phyloP scores from a whole-genome alignment of 2,888 invertebrate species.

The Colletes collaris region DNA sequence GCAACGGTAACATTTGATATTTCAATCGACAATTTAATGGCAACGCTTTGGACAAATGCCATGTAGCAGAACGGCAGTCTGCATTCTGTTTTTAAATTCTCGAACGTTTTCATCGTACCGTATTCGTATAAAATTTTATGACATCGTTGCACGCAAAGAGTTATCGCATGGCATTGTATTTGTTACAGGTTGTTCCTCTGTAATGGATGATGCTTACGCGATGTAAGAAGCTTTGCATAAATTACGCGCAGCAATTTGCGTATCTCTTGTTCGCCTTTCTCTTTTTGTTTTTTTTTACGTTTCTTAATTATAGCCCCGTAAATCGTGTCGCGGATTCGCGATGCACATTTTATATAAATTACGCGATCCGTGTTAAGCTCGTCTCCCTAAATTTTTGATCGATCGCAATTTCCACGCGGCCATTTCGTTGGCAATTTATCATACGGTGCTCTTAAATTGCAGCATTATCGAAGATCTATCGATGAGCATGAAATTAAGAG shows the following conservation, averaged over 20 bases:
- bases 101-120: slow-evolving; percentile 14
- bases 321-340: slow-evolving; percentile 12
- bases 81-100: slow-evolving; percentile 19
- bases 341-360: slow-evolving; percentile 42
- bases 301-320: slow-evolving; percentile 28
- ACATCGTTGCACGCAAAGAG: slow-evolving; percentile 30
- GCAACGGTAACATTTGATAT: slow-evolving; percentile 32
- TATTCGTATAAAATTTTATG: slow-evolving; percentile 36
- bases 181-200: slow-evolving; percentile 23
- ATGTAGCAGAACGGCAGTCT: slow-evolving; percentile 7
- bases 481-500: slow-evolving; percentile 7
- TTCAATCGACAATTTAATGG: slow-evolving; percentile 45
- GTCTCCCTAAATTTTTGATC: slow-evolving; percentile 36
- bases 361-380: slow-evolving; percentile 37
- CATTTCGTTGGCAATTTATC: slow-evolving; percentile 31
- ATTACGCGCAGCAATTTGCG: slow-evolving; percentile 36
- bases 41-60: slow-evolving; percentile 16
- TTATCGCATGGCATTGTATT: slow-evolving; percentile 29
- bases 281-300: background rate
- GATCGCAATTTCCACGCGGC: slow-evolving; percentile 24
- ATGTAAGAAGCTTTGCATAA: slow-evolving; percentile 55
- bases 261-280: background rate
- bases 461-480: slow-evolving; percentile 29
- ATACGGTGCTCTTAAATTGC: slow-evolving; percentile 30
- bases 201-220: slow-evolving; percentile 36